These are phyloP conservation scores for Candidula unifasciata DNA, from an alignment of 2,888 invertebrate species.

Conservation along the genomic window DNA sequence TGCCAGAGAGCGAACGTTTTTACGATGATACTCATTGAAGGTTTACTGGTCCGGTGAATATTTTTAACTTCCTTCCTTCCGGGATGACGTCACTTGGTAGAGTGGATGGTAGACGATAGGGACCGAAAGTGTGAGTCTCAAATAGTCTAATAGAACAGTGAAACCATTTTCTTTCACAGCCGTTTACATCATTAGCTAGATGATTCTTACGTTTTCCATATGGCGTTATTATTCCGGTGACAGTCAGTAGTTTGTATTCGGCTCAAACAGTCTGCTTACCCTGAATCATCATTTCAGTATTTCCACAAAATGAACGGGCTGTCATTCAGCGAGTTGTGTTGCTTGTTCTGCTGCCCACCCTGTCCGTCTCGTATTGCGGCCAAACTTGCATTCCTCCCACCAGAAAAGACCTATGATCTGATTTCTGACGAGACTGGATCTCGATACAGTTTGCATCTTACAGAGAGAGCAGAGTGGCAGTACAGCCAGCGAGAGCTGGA, in stretches of 20 bases:
- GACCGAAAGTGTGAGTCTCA: conserved; percentile 46
- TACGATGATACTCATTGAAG: too few species aligned
- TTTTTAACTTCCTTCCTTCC: not conserved
- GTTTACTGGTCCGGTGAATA: too few species aligned
- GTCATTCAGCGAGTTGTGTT: conserved; percentile 90
- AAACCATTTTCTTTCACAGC: not conserved
- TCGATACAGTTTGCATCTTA: conserved; percentile 88
- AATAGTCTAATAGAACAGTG: not conserved
- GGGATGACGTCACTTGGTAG: conserved; percentile 55
- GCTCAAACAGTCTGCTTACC: not conserved
- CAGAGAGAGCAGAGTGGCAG: conserved; percentile 97
- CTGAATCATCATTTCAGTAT: not conserved
- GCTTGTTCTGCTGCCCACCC: conserved; percentile 99
- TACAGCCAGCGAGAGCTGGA: conserved; percentile 93
- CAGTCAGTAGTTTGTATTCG: not conserved
- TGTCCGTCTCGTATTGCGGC: conserved; percentile 99
- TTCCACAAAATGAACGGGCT: conserved; percentile 75
- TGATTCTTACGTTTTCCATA: conserved; percentile 6
- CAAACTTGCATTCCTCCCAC: conserved; percentile 99
- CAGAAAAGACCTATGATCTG: conserved; percentile 97
- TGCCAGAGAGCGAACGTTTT: too few species aligned
- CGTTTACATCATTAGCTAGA: conserved; percentile 24
- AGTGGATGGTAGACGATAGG: conserved; percentile 53
- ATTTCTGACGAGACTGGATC: conserved; percentile 88
- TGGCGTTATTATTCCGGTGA: conserved; percentile 26